A percentile compares a stretch with the other conserved stretches of the same genome.
Evolutionary conservation across 2,888 invertebrate genomes (phyloP).

Genomic region (Timandra comae): DNA sequence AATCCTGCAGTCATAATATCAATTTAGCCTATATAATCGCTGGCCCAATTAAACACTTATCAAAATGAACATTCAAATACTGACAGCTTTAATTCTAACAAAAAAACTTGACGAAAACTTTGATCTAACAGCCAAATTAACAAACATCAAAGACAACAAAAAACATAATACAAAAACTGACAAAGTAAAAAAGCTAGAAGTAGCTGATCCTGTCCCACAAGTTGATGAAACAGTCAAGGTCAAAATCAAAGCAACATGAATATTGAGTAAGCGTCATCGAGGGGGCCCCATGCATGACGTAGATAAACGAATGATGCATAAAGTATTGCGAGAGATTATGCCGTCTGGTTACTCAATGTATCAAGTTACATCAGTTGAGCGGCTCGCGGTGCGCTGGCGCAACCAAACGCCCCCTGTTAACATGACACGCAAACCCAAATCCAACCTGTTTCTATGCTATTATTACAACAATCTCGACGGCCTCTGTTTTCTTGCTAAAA

Average conservation of each 20-base stretch:
- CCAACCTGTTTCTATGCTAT: constrained; percentile 25
- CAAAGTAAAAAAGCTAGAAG: too few species aligned
- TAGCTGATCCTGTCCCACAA: background rate
- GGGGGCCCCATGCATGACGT: constrained; percentile 22
- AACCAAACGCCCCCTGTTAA: constrained; percentile 21
- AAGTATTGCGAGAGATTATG: constrained; percentile 32
- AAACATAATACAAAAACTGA: too few species aligned
- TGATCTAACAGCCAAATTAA: too few species aligned
- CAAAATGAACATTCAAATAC: too few species aligned
- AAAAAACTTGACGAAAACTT: constrained; percentile 1
- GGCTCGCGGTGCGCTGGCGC: constrained; percentile 34
- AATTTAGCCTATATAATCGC: too few species aligned
- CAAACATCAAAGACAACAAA: constrained; percentile 42
- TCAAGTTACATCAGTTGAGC: constrained; percentile 46
- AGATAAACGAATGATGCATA: constrained; percentile 37
- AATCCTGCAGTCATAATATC: too few species aligned
- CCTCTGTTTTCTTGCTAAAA: too few species aligned
- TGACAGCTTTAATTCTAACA: too few species aligned
- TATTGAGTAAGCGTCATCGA: constrained; percentile 7
- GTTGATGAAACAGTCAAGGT: constrained; percentile 9
- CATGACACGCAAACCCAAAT: constrained; percentile 65
- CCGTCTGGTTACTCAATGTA: constrained; percentile 51
- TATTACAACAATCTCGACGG: constrained; percentile 5
- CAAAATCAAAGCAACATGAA: constrained; percentile 1
- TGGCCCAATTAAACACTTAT: too few species aligned